Evolutionary conservation across 2,888 invertebrate species (phyloP), one percentile per base, ranked within the genome.

Genomic region (Plutella xylostella): DNA sequence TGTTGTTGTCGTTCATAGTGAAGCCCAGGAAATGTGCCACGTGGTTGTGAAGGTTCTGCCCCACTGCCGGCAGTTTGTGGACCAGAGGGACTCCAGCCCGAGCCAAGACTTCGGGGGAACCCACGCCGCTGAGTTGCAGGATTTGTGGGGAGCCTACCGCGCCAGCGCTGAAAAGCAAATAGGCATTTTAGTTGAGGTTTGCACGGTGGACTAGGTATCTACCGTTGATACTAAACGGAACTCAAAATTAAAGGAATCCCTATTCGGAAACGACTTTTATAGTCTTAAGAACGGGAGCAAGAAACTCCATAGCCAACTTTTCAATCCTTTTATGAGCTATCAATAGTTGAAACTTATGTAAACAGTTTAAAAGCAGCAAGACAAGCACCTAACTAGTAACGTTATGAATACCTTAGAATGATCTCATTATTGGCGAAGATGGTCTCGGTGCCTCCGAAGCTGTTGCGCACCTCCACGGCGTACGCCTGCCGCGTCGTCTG

Each of bases 101-200:
- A 11, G 85, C 57, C 15, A 96, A 78, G 14, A 94, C 92, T 0
- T 88, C 88, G 2, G 86, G 86, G 22, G 92, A 92, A 0, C 96
- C 96, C 11, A 97, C 86, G 9, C 98, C 98, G 53, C 96, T 96
- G 34, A 96, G 86, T 60, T 97, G 86, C 12, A 98, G 87, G 39
- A 98, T 82, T 67, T 98, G 98, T 0, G 98, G 97, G 0, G 97
- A 93, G 54, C 95, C 97, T 1, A 98, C 93, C 11, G 98, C 93
- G 1, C 98, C 95, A 7, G 87, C 91, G 51, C 87, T 87, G 54
- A 55, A 55, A 25, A 42, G 43, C 42, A 22, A 42, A 19, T 25
- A 12, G 28, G 2, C n/a, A 28, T 2, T 28, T 3, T 28, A n/a
- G 28, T 28, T 28, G 28, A 28, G 28, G 28, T 4, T 25, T 9